Percentiles rank a stretch among this genome's conserved stretches.
Evolutionary conservation across 2,888 invertebrate species (phyloP).

Genomic region (Eueremaeus valkanovi): DNA sequence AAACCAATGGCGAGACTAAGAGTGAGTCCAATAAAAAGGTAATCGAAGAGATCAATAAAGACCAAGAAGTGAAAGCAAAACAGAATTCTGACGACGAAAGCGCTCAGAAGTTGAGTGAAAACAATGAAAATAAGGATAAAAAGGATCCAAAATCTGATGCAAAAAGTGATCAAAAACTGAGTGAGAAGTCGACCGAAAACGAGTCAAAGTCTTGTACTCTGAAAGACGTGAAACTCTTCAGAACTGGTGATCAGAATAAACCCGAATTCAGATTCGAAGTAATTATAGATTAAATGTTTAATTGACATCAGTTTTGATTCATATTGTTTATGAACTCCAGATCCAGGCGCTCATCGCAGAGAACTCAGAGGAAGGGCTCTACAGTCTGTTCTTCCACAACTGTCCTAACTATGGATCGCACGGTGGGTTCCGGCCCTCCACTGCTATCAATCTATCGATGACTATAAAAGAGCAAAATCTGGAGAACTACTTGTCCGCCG

Average conservation of each 20-base stretch:
- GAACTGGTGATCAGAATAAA: slow-evolving; percentile 2
- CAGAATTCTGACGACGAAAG: background rate
- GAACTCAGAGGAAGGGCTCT: slow-evolving; percentile 79
- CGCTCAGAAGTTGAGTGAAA: background rate
- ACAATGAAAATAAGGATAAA: background rate
- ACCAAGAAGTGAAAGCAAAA: background rate
- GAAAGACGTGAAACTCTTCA: background rate
- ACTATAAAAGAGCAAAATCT: slow-evolving; percentile 78
- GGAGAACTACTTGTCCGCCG: slow-evolving; percentile 84
- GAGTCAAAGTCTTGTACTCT: background rate
- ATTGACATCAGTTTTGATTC: background rate
- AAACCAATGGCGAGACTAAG: background rate
- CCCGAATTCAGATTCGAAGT: background rate
- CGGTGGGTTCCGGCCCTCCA: background rate
- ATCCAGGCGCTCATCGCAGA: slow-evolving; percentile 73
- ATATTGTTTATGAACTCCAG: slow-evolving; percentile 55
- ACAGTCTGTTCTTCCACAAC: slow-evolving; percentile 91
- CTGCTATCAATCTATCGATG: slow-evolving; percentile 59
- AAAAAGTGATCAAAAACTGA: background rate
- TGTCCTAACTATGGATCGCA: slow-evolving; percentile 56
- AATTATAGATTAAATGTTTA: background rate
- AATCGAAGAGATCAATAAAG: background rate
- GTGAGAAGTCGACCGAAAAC: background rate
- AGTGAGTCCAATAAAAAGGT: background rate
- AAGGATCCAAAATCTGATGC: background rate